Base-by-base conservation (phyloP, 2,797 vertebrate genomes). In the Clarias pachynema region DNA sequence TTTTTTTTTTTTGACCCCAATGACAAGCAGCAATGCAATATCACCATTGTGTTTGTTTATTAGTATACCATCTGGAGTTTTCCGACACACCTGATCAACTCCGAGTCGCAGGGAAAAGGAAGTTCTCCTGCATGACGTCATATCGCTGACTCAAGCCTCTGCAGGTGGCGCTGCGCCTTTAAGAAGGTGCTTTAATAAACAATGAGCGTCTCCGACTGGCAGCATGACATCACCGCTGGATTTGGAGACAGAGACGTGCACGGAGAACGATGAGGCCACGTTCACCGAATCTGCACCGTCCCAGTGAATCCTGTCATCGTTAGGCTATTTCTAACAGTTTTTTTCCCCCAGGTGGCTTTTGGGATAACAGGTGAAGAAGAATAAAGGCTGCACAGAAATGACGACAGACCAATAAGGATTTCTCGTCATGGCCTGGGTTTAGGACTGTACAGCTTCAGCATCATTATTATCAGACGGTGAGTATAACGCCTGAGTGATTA, bases 211-310 rank as follows among this genome's bases (percentile, higher is more conserved):
- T 96, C 96, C 95, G 95, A 95, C 95, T 96, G 95, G 94, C 95
- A 92, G 94, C 95, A 95, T 97, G 96, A 97, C 96, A 95, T 97
- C 96, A 93, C 89, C 95, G 95, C 95, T 95, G 94, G 94, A 95
- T 96, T 22, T 83, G 85, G 86, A 86, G 78, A 83, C 86, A 78
- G 85, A 87, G 86, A 69, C 75, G 82, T 83, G 83, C 75, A 69
- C 77, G 34, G 86, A 73, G 57, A 84, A 68, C 78, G 83, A 31
- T 62, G 86, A 75, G 86, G 85, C 85, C 82, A 85, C 75, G 53
- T 74, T 84, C 81, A 49, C 74, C 34, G 49, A 81, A 18, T 86
- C 83, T 80, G 79, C 62, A 68, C 31, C 80, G 72, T 72, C 82
- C 63, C 5, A 59, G 57, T 77, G 37, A 82, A 81, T 31, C 53